Evolutionary conservation across 2,888 invertebrate genomes (phyloP), one percentile per base, ranked within the genome.

Genomic region (Matsumyia berberina): DNA sequence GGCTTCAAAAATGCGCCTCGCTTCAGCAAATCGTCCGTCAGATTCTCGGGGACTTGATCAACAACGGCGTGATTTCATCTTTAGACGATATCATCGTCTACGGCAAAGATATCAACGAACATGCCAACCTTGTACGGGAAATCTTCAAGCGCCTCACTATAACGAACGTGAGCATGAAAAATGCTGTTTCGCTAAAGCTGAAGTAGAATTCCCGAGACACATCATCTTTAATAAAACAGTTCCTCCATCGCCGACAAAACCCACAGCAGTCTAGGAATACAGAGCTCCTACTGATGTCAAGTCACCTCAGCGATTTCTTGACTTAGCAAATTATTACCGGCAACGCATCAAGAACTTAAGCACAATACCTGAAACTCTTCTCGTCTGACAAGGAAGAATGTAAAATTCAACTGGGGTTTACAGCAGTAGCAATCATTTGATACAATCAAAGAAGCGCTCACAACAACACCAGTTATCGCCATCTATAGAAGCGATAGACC

Each of bases 241-340:
- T 19, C 24, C 19, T 9, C 19, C 57, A 37, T 37, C 39, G 39
- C 57, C 19, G 8, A 19, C 19, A 19, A 57, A 57, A 19, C n/a
- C 4, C 24, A 24, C 24, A 24, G 24, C 24, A 24, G 24, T 24
- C 24, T 3, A 24, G 4, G 24, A 57, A 37, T 57, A 39, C 57
- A 39, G 39, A 37, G 24, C 57, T 37, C 57, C 55, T 55, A 55
- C 55, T 12, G 57, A 57, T 37, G 24, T 39, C 33, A 57, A 57
- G 4, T 24, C 24, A 35, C 24, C 17, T 8, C 19, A 55, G 31
- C 33, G 33, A 17, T 4, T 55, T 4, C 24, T 24, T 24, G 24
- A 4, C 24, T 4, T 55, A 17, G 55, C 55, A 55, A 55, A 55
- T 15, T 55, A 55, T 15, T 35, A 33, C 15, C 53, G 31, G 31